Conservation (phyloP, 2,888 invertebrate species). For the Cryptus viduatorius region DNA sequence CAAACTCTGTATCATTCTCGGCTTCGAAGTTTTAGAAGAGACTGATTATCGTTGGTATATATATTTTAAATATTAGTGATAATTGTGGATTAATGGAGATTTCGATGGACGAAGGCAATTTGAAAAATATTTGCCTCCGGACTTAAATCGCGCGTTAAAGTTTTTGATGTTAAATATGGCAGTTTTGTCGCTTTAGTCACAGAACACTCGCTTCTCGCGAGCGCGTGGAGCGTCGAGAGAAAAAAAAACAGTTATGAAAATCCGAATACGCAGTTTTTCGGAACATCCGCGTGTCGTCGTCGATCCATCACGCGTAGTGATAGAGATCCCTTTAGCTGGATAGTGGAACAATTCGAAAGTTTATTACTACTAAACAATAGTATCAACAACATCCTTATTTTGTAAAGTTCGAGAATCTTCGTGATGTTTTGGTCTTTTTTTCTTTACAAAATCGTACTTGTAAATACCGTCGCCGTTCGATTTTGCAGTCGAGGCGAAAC, state of each 20-base stretch:
- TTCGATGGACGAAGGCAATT: not conserved
- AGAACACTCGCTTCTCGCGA: not conserved
- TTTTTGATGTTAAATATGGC: not conserved
- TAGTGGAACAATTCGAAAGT: constrained; percentile 65
- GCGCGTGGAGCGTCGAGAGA: not conserved
- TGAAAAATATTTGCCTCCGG: not conserved
- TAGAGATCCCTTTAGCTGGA: constrained; percentile 63
- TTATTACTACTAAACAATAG: constrained; percentile 28
- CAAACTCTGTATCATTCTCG: constrained; percentile 37
- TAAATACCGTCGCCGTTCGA: constrained; percentile 36
- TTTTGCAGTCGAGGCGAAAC: too few species aligned
- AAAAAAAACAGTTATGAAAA: not conserved
- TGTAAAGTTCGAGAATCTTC: constrained; percentile 21
- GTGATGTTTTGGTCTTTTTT: not conserved
- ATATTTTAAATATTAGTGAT: constrained; percentile 62
- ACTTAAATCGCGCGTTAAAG: not conserved
- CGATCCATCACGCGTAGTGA: constrained; percentile 39
- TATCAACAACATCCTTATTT: constrained; percentile 20
- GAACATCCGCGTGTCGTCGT: constrained; percentile 8
- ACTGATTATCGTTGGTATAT: constrained; percentile 73
- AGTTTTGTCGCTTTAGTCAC: constrained; percentile 10
- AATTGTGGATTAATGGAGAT: constrained; percentile 27
- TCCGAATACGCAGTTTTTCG: not conserved
- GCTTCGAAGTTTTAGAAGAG: constrained; percentile 65
- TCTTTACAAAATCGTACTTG: constrained; percentile 26